Evolutionary conservation across 2,113 vertebrate species (phyloP).

Genomic region (Sinocyclocheilus anshuiensis): DNA sequence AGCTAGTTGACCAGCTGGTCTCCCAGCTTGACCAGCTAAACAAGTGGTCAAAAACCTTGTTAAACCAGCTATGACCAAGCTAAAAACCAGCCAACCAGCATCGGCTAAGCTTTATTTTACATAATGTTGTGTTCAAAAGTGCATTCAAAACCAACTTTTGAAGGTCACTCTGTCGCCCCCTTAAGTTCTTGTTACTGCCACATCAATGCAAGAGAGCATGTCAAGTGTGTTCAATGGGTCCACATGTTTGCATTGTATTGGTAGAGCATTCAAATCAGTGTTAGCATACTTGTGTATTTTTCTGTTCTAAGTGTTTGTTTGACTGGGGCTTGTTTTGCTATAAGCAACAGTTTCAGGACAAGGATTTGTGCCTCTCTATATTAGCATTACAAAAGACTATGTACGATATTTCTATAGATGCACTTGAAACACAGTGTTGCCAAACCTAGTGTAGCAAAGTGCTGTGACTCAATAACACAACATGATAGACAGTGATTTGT

Average conservation of each 20-base stretch:
- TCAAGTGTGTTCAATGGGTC: neutral
- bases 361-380: neutral
- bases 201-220: neutral
- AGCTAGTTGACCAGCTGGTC: neutral
- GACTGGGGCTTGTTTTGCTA: neutral
- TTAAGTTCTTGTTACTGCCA: neutral
- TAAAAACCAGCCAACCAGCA: neutral
- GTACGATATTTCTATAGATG: neutral
- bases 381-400: neutral
- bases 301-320: neutral
- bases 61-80: neutral
- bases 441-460: neutral
- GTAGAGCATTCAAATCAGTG: neutral
- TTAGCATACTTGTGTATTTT: neutral
- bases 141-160: neutral
- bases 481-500: constrained; percentile 41
- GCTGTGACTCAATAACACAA: constrained; percentile 15
- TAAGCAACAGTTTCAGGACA: neutral
- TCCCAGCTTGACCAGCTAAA: neutral
- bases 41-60: neutral
- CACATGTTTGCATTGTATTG: neutral
- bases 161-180: neutral
- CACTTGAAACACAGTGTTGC: constrained; percentile 2
- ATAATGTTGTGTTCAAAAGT: neutral
- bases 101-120: neutral